Conservation (phyloP, 2,888 invertebrate species). For the Sicus ferrugineus region DNA sequence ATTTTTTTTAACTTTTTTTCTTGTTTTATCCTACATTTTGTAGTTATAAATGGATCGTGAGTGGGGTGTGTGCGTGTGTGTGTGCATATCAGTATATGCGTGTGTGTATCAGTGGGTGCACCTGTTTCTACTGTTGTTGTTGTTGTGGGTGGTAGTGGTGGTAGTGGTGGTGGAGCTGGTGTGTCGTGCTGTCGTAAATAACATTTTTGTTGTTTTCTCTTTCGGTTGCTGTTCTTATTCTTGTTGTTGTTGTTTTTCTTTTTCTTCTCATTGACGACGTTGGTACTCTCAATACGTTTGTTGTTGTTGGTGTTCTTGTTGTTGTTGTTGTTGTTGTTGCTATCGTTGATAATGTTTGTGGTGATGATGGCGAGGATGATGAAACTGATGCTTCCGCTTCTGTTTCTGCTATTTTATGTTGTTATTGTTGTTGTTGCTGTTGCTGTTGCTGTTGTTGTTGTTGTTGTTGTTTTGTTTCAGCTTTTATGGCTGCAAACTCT, state of each 20-base stretch:
- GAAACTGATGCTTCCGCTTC: too few relatives aligned
- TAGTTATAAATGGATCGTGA: neutral
- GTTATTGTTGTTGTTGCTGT: neutral
- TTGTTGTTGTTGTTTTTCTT: neutral
- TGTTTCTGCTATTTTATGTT: constrained; percentile 1
- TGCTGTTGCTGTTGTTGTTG: too few relatives aligned
- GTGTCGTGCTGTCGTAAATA: too few relatives aligned
- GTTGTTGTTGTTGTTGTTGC: neutral
- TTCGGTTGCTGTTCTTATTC: neutral
- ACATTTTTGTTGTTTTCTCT: neutral
- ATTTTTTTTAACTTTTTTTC: neutral
- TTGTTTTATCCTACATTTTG: neutral
- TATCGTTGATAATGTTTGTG: constrained; percentile 4
- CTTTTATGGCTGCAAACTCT: neutral
- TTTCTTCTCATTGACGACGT: too few relatives aligned
- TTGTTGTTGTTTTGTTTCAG: constrained; percentile 38
- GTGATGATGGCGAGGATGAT: neutral
- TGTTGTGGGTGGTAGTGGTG: neutral
- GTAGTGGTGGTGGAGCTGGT: too few relatives aligned
- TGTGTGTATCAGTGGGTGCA: neutral
- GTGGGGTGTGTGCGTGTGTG: neutral
- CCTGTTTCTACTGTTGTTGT: neutral
- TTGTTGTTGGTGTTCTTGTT: neutral
- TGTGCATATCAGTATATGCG: neutral
- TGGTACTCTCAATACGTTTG: too few relatives aligned